phyloP scores from a whole-genome alignment of 2,797 vertebrate species.

The Acrossocheilus wenchowensis region DNA sequence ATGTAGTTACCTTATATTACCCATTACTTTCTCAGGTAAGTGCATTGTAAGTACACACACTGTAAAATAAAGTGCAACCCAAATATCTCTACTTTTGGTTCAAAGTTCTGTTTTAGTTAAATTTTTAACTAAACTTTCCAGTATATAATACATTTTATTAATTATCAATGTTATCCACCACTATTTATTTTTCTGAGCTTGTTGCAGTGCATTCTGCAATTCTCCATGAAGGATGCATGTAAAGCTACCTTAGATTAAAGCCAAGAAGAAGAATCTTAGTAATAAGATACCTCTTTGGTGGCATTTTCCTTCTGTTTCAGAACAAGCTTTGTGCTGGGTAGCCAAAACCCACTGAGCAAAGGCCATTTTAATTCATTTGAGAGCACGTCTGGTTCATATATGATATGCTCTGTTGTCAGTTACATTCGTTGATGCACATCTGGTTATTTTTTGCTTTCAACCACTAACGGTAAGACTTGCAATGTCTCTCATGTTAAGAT shows the following conservation, averaged over 20 bases:
- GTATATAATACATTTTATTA: background rate
- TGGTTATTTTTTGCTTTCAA: background rate
- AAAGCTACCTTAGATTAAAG: background rate
- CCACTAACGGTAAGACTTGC: background rate
- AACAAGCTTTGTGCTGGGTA: background rate
- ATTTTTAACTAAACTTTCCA: background rate
- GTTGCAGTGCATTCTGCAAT: background rate
- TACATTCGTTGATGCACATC: background rate
- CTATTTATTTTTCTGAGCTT: background rate
- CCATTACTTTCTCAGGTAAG: background rate
- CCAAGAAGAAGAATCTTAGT: background rate
- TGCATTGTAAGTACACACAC: no score
- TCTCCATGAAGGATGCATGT: background rate
- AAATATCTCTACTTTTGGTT: background rate
- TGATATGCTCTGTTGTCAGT: background rate
- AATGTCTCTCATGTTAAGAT: background rate
- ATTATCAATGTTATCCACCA: background rate
- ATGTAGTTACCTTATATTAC: background rate
- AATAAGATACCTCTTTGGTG: background rate
- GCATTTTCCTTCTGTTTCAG: background rate
- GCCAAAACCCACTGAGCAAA: background rate
- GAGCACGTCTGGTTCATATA: background rate
- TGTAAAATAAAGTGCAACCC: no score
- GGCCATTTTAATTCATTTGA: background rate
- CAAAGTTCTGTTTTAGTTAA: background rate